Conservation (phyloP, 2,888 invertebrate species). For the Timema podura region DNA sequence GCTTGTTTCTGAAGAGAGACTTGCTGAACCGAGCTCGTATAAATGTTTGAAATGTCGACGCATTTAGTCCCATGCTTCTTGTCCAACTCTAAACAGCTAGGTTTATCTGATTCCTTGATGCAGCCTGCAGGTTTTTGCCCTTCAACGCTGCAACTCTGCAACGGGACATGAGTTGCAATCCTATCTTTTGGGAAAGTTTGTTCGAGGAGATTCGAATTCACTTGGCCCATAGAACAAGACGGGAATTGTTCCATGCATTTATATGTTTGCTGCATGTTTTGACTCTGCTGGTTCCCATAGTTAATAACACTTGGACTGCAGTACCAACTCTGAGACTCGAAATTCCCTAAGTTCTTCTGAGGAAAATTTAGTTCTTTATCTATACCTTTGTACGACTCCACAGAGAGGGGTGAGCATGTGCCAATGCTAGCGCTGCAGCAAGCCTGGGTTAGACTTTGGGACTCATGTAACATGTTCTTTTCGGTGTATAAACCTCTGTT, state of each 20-base stretch:
- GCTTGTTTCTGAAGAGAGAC: constrained; percentile 17
- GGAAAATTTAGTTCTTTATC: constrained; percentile 27
- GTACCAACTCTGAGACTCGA: constrained; percentile 29
- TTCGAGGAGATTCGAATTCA: constrained; percentile 24
- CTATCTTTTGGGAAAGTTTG: constrained; percentile 23
- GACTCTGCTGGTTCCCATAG: constrained; percentile 23
- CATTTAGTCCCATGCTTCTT: constrained; percentile 25
- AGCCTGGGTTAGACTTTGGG: constrained; percentile 20
- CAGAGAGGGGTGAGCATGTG: constrained; percentile 25
- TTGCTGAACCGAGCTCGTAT: constrained; percentile 3
- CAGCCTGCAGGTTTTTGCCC: constrained; percentile 16
- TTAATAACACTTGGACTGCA: constrained; percentile 25
- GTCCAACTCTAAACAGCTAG: constrained; percentile 18
- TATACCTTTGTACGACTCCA: constrained; percentile 23
- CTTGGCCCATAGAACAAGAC: constrained; percentile 25
- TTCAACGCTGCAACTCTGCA: constrained; percentile 15
- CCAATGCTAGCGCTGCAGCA: constrained; percentile 25
- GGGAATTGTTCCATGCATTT: constrained; percentile 31
- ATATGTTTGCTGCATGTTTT: constrained; percentile 23
- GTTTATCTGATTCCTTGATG: constrained; percentile 13
- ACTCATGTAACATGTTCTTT: constrained; percentile 19
- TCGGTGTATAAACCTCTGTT: constrained; percentile 20
- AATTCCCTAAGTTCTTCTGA: constrained; percentile 18
- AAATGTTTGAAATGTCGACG: constrained; percentile 18
- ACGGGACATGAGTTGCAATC: background rate